Evolutionary conservation across 2,888 invertebrate genomes (phyloP), one percentile per base, ranked within the genome.

Genomic region (Taphrorychus bicolor): DNA sequence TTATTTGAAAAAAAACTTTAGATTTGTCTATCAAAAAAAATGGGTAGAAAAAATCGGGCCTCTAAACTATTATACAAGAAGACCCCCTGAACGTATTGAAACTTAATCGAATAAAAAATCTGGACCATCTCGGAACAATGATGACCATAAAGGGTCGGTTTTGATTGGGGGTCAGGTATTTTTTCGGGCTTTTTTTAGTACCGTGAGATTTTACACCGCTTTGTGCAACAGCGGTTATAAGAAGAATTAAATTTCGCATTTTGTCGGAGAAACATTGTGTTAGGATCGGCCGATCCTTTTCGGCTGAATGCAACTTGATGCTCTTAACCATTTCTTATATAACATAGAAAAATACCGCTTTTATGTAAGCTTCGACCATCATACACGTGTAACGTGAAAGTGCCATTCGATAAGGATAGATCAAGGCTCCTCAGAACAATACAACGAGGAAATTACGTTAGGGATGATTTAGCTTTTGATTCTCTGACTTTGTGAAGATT

Each of bases 171-270:
- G 57, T 70, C 77, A 77, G 76, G 77, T 77, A 76, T 73, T 74
- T 73, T 75, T 71, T 70, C 54, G 16, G 65, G 48, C 57, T 49
- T 54, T 70, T 76, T 76, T 76, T 76, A 74, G 70, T 73, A 73
- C 77, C 77, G 76, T 77, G 78, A 73, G 73, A 76, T 76, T 75
- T 75, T 73, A 74, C 74, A 69, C 71, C 69, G 60, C 70, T 51
- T 65, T 65, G 57, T 53, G 72, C 70, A 72, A 73, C 71, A 72
- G 76, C 69, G 73, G 73, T 73, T 74, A 70, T 66, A 63, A 71
- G 73, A 70, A 70, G 76, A 77, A 76, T 77, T 77, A 73, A 74
- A 75, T 77, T 76, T 76, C 76, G 75, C 76, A 72, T 76, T 74
- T 72, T 70, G 60, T 68, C 40, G 53, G 40, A 63, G 41, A 63